Evolutionary conservation across 1,140 invertebrate species (phyloP).

Genomic region (Drosophila mauritiana): DNA sequence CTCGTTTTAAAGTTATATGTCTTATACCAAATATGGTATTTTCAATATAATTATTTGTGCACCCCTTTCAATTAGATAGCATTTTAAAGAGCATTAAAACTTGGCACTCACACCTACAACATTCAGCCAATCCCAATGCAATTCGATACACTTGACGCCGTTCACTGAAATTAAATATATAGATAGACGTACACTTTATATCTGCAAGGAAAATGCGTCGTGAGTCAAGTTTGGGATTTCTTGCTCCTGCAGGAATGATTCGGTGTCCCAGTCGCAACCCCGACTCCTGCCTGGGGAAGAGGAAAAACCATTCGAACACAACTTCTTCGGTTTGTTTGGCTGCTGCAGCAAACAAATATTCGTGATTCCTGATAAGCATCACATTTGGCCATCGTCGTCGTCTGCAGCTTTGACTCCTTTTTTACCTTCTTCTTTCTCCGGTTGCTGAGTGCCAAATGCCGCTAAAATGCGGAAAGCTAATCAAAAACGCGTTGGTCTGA

Average conservation of each 20-base stretch:
- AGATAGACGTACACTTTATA: conserved; percentile 35
- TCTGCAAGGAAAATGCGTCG: conserved; percentile 71
- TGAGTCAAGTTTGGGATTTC: conserved; percentile 80
- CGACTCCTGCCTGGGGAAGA: conserved; percentile 17
- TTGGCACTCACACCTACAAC: neutral
- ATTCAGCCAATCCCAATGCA: conserved; percentile 3
- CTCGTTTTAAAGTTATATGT: neutral
- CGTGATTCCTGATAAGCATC: conserved; percentile 84
- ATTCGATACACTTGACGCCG: conserved; percentile 79
- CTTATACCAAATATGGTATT: neutral
- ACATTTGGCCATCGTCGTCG: conserved; percentile 53
- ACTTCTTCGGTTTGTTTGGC: conserved; percentile 76
- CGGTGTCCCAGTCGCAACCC: conserved; percentile 18
- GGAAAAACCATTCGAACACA: conserved; percentile 63
- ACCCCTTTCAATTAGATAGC: too few relatives aligned
- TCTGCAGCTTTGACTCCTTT: conserved; percentile 49
- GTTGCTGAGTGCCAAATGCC: conserved; percentile 66
- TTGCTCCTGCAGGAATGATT: conserved; percentile 55
- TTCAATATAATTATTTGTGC: neutral
- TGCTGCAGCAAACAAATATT: conserved; percentile 78
- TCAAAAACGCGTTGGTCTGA: conserved; percentile 81
- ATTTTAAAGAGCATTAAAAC: conserved; percentile 16
- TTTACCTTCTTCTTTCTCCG: conserved; percentile 14
- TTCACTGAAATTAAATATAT: conserved; percentile 68
- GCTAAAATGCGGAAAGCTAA: conserved; percentile 83